Conservation (phyloP, 2,888 invertebrate genomes). For the Antheraea yamamai region DNA sequence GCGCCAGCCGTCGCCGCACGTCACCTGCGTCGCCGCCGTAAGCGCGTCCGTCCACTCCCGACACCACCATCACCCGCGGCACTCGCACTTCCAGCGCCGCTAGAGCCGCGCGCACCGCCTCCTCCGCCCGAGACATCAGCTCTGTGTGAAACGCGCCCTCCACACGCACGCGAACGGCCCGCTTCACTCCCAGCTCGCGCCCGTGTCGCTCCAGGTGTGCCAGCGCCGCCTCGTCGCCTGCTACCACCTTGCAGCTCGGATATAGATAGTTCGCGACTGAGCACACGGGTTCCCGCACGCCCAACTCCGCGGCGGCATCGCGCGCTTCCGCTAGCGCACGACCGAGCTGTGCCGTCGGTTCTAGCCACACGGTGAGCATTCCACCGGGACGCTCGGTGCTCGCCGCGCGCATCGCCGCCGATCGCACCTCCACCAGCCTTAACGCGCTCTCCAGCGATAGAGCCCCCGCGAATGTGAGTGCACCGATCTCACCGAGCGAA, state of each 20-base stretch:
- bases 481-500: conserved; percentile 96
- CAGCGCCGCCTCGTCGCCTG: conserved; percentile 88
- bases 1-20: conserved; percentile 42
- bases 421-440: conserved; percentile 89
- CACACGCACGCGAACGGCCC: conserved; percentile 84
- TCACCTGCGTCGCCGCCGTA: conserved; percentile 38
- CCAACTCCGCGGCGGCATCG: conserved; percentile 86
- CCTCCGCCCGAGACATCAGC: conserved; percentile 41
- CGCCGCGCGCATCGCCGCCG: conserved; percentile 94
- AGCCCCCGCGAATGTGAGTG: conserved; percentile 87
- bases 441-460: conserved; percentile 91
- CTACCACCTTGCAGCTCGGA: conserved; percentile 93
- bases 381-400: conserved; percentile 88
- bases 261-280: conserved; percentile 91
- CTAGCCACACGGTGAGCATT: conserved; percentile 91
- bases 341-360: conserved; percentile 81
- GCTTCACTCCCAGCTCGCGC: conserved; percentile 25
- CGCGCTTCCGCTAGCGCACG: conserved; percentile 81
- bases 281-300: conserved; percentile 73
- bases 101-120: conserved; percentile 71
- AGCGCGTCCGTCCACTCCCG: conserved; percentile 49
- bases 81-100: conserved; percentile 68
- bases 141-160: conserved; percentile 85
- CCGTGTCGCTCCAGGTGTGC: conserved; percentile 41
- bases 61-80: conserved; percentile 53